Base-by-base conservation (phyloP, 1,140 invertebrate genomes). In the Drosophila hydei region DNA sequence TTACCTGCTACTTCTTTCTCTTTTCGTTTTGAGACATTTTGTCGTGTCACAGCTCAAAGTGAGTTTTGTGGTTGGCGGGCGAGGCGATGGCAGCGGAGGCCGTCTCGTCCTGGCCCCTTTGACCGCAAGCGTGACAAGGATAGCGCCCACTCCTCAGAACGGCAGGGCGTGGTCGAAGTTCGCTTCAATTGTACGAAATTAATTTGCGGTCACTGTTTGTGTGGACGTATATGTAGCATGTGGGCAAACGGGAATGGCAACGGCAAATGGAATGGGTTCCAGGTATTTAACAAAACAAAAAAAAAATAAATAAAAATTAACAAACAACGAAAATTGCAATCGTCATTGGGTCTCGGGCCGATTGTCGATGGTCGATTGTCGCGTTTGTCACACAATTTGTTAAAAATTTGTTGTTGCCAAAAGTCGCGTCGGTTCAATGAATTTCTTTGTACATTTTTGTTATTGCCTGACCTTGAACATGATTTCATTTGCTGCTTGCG, bases 391-490 rank as follows among this genome's bases (percentile, higher is more conserved):
- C 38, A 42, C 38, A 42, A 42, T 42, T 87, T 87, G 81, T 77
- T 81, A 51, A 69, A 59, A 85, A 85, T 76, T 85, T 85, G 72
- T 79, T 23, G 56, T 61, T 68, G 63, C 30, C 33, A 50, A 51
- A 51, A 63, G 21, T 33, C 61, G 38, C 38, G 42, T 54, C 68
- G 68, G 81, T 74, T 85, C 81, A 87, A 77, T 77, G 81, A 85
- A 80, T 87, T 63, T 87, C 63, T 68, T 81, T 48, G 45, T 51
- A 38, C 63, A 58, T 63, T 60, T 50, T 54, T 42, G 38, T 55
- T 47, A 56, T 51, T 50, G 48, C 30, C 27, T 69, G 81, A 85
- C 80, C 80, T 85, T 85, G 81, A 85, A 79, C 59, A 75, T 88
- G 38, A 75, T 75, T 85, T 63, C 55, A 54, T 69, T 61, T 61